Conservation (phyloP, 2,113 vertebrate species). For the Sorex araneus region DNA sequence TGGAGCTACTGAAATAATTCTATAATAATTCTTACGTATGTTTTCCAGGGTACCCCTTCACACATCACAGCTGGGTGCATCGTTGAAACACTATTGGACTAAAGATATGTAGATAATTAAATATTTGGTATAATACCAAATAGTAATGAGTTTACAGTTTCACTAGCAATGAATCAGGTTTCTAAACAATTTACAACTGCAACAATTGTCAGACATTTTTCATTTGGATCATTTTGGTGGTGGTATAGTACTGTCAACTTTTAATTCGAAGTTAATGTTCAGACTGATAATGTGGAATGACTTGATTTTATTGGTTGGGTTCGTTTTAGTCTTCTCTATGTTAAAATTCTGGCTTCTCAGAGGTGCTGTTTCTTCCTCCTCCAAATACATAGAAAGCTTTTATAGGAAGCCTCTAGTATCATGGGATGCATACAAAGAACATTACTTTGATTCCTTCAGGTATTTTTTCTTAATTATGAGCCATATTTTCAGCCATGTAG, state of each 20-base stretch:
- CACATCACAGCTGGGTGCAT: neutral
- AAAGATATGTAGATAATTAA: neutral
- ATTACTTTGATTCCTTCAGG: neutral
- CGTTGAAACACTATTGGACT: neutral
- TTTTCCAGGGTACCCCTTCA: neutral
- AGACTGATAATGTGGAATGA: neutral
- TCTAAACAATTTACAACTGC: neutral
- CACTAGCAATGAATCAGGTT: neutral
- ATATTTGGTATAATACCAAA: neutral
- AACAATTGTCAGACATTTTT: neutral
- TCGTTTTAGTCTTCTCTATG: neutral
- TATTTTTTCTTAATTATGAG: neutral
- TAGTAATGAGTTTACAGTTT: neutral
- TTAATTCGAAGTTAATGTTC: neutral
- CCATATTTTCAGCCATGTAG: neutral
- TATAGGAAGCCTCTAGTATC: neutral
- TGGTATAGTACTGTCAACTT: neutral
- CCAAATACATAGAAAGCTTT: neutral
- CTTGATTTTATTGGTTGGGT: neutral
- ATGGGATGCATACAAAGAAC: neutral
- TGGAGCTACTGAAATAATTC: neutral
- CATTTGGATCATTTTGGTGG: neutral
- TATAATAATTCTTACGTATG: neutral
- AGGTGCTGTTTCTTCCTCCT: neutral
- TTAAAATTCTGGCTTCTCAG: constrained; percentile 4